Percentiles rank a stretch among this genome's conserved stretches.
Evolutionary conservation across 1,140 invertebrate genomes (phyloP).

Genomic region (Heliconius eleuchia): DNA sequence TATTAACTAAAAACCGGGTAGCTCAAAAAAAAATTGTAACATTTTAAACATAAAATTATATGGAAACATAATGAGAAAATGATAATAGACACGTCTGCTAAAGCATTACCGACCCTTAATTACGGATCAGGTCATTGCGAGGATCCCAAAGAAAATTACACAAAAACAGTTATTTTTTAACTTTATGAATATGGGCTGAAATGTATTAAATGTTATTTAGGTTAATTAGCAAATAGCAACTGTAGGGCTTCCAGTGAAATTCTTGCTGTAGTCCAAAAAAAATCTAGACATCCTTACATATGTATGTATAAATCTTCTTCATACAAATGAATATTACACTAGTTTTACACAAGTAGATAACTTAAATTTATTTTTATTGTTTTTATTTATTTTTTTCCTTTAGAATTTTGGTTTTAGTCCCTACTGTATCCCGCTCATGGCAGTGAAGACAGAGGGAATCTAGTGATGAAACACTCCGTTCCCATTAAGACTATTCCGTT

Average conservation of each 20-base stretch:
- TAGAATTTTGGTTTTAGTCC: no score
- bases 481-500: no score
- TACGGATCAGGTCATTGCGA: background rate
- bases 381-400: no score
- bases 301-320: background rate
- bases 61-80: background rate
- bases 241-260: background rate
- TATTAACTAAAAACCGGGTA: background rate
- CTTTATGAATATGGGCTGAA: slow-evolving; percentile 4
- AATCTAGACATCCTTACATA: background rate
- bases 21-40: background rate
- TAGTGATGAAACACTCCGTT: no score
- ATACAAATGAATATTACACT: no score
- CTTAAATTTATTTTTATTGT: no score
- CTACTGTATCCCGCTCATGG: no score
- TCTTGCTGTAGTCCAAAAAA: background rate
- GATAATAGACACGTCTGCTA: background rate
- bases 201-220: slow-evolving; percentile 14
- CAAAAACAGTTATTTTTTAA: slow-evolving; percentile 14
- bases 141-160: slow-evolving; percentile 5
- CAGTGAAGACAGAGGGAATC: no score
- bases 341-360: no score
- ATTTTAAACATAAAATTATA: background rate
- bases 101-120: slow-evolving; percentile 1
- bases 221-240: slow-evolving; percentile 15